Percentiles rank a stretch among this genome's conserved stretches.
Evolutionary conservation across 2,797 vertebrate species (phyloP).

Genomic region (Harpagifer antarcticus): DNA sequence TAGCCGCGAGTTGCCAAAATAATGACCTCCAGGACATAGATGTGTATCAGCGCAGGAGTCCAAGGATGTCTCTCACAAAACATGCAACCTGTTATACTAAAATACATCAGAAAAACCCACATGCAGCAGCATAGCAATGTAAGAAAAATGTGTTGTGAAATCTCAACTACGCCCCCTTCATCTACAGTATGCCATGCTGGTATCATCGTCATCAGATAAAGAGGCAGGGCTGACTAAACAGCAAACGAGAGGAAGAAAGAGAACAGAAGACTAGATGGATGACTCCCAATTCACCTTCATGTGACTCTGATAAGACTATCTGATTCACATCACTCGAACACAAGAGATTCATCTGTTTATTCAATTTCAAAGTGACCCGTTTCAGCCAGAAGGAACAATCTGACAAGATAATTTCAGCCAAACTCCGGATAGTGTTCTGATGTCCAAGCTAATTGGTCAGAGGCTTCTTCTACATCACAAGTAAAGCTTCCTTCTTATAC

Average conservation of each 20-base stretch:
- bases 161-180: constrained; percentile 39
- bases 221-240: constrained; percentile 53
- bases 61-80: constrained; percentile 10
- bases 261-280: constrained; percentile 57
- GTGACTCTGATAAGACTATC: constrained; percentile 74
- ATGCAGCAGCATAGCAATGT: background rate
- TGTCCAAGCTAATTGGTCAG: constrained; percentile 46
- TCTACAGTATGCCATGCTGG: constrained; percentile 26
- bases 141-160: constrained; percentile 30
- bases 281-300: constrained; percentile 67
- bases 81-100: constrained; percentile 7
- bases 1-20: constrained; percentile 10
- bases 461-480: constrained; percentile 13
- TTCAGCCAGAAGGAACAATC: constrained; percentile 46
- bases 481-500: constrained; percentile 19
- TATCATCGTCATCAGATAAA: constrained; percentile 72
- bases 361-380: constrained; percentile 70
- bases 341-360: constrained; percentile 39
- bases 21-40: constrained; percentile 21
- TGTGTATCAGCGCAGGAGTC: constrained; percentile 25
- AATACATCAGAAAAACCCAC: constrained; percentile 4
- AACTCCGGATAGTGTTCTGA: constrained; percentile 15
- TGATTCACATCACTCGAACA: constrained; percentile 72
- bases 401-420: constrained; percentile 37
- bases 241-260: constrained; percentile 42